Base-by-base conservation (phyloP, 1,140 invertebrate genomes). In the Piezodorus guildinii region DNA sequence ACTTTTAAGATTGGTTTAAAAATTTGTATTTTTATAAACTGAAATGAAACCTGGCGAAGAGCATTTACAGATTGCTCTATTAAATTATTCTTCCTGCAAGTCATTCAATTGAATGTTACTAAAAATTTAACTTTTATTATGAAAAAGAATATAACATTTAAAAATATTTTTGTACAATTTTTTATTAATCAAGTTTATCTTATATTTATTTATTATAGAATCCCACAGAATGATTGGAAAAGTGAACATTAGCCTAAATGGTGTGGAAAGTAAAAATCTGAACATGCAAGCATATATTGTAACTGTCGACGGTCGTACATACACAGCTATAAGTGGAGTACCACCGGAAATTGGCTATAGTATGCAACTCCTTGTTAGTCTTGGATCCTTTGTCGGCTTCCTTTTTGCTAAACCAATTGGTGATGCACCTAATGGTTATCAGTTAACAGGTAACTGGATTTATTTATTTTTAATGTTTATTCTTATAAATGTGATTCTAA, bases 211-310 rank as follows among this genome's bases (percentile, higher is more conserved):
- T 39, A 10, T 10, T 39, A 8, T 70, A 88, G 87, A 86, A 70
- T 89, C 92, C 0, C 79, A 94, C 56, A 78, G 94, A 70, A 84
- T 96, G 0, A 90, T 86, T 65, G 94, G 94, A 2, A 88, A 87
- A 74, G 77, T 97, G 2, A 81, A 79, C 61, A 90, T 93, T 12
- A 79, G 72, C 60, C 73, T 98, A 0, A 97, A 97, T 72, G 84
- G 83, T 19, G 73, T 86, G 25, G 73, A 78, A 17, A 76, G 95
- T 3, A 79, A 84, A 14, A 81, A 88, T 43, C 80, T 88, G n/a
- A 87, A 94, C 72, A 77, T 96, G 59, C 94, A 97, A 75, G 88
- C 91, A 0, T 98, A 96, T 73, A 85, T 97, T 0, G 87, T 94
- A 3, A 88, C 90, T 4, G 78, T 81, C 15, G 94, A 97, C 72